phyloP scores from a whole-genome alignment of 2,797 vertebrate species.

The Malacoraja senta region DNA sequence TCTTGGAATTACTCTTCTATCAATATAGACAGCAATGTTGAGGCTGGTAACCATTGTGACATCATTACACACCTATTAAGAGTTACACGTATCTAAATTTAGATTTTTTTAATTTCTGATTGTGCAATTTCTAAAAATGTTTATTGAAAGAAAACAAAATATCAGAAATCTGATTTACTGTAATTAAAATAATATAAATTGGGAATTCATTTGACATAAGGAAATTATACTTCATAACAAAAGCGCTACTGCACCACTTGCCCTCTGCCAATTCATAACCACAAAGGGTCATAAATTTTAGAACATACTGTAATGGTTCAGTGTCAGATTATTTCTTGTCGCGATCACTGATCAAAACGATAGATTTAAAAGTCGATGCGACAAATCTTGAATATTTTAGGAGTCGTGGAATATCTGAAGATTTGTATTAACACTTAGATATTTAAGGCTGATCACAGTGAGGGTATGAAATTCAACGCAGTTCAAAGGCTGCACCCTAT shows the following conservation, averaged over 20 bases:
- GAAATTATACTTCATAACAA: neutral
- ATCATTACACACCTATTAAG: neutral
- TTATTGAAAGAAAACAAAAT: no score
- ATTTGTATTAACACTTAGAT: neutral
- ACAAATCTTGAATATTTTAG: neutral
- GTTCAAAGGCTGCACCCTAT: neutral
- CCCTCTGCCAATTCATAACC: neutral
- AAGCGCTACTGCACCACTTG: neutral
- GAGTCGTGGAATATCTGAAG: neutral
- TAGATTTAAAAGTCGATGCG: neutral
- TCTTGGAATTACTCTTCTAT: neutral
- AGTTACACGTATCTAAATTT: no score
- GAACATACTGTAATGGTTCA: neutral
- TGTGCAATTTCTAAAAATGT: no score
- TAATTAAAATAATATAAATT: neutral
- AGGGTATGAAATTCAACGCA: neutral
- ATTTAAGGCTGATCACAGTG: neutral
- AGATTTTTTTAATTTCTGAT: no score
- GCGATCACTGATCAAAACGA: neutral
- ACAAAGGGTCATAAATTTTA: neutral
- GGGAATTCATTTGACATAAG: neutral
- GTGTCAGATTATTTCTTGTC: neutral
- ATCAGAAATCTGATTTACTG: neutral
- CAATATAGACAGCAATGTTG: neutral
- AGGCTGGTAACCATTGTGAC: slow-evolving; percentile 4